Evolutionary conservation across 2,888 invertebrate species (phyloP), one percentile per base, ranked within the genome.

Genomic region (Empis stercorea): DNA sequence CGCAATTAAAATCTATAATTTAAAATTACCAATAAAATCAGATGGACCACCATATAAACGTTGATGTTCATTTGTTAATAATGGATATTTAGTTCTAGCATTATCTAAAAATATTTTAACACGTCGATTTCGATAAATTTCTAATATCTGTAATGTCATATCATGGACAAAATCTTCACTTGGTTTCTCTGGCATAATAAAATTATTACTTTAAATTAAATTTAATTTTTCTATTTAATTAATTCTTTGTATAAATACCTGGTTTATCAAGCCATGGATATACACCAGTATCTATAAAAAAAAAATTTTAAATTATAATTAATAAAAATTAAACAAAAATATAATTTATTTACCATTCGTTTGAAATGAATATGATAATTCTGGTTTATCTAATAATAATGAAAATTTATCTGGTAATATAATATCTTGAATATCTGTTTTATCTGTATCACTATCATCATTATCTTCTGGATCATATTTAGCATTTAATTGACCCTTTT

Each of bases 331-430:
- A 15, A 45, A 37, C 9, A 39, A 14, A 46, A 23, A 9, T 52
- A 60, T 61, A 39, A 62, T 66, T 37, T 47, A 49, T n/a, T 47
- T 49, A 50, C 50, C 62, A 48, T 23, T 44, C 6, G 34, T 44
- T 44, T 62, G 51, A 47, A 68, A 65, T 43, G 62, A 60, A 51
- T 60, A 67, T 15, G 53, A 52, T 41, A 63, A 58, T n/a, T 58
- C 44, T 36, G 61, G 61, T 47, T 58, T 59, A 45, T 66, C 58
- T 37, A 58, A 59, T 30, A 68, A 52, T 54, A 59, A 54, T 52
- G 62, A 59, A 20, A 67, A 65, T 51, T 59, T 58, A 30, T 57
- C 53, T 6, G 66, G 66, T 60, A 68, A 56, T 10, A 57, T 48
- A 48, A 67, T 61, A 43, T 65, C 61, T 43, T 61, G 53, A 30